A percentile compares a stretch with the other conserved stretches of the same genome.
phyloP scores from a whole-genome alignment of 1,140 invertebrate genomes.

The Drosophila parabipectinata region DNA sequence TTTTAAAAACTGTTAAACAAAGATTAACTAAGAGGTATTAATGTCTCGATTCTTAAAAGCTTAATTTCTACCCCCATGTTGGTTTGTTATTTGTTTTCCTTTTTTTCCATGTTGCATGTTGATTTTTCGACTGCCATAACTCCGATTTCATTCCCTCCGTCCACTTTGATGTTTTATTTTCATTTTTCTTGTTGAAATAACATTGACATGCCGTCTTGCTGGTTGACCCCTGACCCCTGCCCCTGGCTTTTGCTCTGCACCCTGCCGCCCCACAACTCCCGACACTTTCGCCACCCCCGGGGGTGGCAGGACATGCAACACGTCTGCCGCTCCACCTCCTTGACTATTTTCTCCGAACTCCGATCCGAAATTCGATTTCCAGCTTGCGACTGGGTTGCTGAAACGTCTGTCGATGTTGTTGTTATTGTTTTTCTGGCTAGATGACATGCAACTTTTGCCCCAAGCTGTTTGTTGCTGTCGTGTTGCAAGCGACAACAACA shows the following conservation, averaged over 20 bases:
- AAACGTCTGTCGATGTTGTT: conserved; percentile 55
- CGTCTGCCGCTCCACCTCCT: conserved; percentile 30
- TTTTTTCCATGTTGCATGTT: conserved; percentile 57
- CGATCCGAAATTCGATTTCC: conserved; percentile 75
- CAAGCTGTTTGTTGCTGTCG: conserved; percentile 62
- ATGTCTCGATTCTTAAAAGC: not conserved
- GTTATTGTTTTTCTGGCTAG: conserved; percentile 34
- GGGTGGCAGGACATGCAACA: conserved; percentile 61
- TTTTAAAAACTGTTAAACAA: too few relatives aligned
- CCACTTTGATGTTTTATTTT: conserved; percentile 54
- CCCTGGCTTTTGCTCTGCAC: not conserved
- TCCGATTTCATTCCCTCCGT: conserved; percentile 15
- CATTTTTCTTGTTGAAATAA: conserved; percentile 74
- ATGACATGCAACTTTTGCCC: conserved; percentile 77
- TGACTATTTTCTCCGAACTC: conserved; percentile 30
- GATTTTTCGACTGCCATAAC: conserved; percentile 75
- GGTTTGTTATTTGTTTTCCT: conserved; percentile 20
- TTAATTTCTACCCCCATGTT: conserved; percentile 26
- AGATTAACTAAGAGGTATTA: not conserved
- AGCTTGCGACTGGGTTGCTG: conserved; percentile 64
- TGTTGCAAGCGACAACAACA: conserved; percentile 61
- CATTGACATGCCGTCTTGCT: conserved; percentile 78
- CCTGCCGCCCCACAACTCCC: not conserved
- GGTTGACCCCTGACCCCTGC: conserved; percentile 44
- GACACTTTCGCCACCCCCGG: conserved; percentile 16